Percentiles rank a stretch among this genome's conserved stretches.
Evolutionary conservation across 1,140 invertebrate genomes (phyloP).

Genomic region (Daktulosphaira vitifoliae): DNA sequence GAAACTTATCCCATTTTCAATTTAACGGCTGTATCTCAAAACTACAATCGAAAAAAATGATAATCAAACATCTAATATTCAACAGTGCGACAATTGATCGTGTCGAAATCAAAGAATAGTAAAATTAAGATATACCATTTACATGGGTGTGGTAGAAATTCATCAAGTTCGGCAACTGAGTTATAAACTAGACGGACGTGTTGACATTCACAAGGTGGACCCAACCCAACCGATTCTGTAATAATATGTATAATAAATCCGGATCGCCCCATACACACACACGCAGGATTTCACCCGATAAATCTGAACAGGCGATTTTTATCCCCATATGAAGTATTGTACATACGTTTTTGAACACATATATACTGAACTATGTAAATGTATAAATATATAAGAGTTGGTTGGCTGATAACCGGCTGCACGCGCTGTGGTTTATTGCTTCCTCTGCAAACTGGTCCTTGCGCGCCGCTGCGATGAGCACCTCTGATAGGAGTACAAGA

Average conservation of each 20-base stretch:
- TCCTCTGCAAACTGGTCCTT: constrained; percentile 27
- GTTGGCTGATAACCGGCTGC: constrained; percentile 28
- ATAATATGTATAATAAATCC: constrained; percentile 14
- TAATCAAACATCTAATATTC: no score
- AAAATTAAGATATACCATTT: no score
- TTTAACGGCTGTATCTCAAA: no score
- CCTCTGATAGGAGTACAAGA: background rate
- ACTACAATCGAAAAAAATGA: no score
- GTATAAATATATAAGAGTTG: background rate
- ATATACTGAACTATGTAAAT: background rate
- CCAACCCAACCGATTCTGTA: background rate
- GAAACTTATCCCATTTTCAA: no score
- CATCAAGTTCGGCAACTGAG: no score
- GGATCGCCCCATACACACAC: background rate
- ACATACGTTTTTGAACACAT: background rate
- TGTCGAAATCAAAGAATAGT: no score
- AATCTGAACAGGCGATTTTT: constrained; percentile 25
- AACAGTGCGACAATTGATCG: no score
- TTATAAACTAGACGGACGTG: no score
- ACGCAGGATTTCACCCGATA: background rate
- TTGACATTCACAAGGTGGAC: background rate
- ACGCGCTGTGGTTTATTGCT: constrained; percentile 32
- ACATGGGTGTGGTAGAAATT: no score
- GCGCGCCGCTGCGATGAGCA: background rate
- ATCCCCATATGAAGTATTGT: constrained; percentile 11